A percentile compares a stretch with the other conserved stretches of the same genome.
Conservation (phyloP, 2,888 invertebrate species). For the Eupeodes latifasciatus region DNA sequence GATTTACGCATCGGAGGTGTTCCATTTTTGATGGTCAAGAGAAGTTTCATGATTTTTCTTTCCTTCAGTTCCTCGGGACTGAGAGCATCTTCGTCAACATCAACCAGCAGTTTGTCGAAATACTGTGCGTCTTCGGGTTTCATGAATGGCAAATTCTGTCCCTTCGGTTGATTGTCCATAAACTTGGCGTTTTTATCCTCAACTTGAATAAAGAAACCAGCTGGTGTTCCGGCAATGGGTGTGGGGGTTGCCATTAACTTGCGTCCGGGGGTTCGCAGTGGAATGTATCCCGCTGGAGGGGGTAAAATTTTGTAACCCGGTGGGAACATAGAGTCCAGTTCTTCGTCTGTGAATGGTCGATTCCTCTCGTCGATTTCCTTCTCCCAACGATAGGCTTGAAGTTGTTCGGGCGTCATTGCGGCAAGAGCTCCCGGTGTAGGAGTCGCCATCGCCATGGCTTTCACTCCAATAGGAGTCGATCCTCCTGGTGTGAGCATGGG, state of each 20-base stretch:
- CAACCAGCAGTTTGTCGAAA: conserved; percentile 98
- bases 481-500: conserved; percentile 92
- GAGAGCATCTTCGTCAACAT: conserved; percentile 98
- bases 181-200: conserved; percentile 94
- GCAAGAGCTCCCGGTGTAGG: conserved; percentile 98
- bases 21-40: conserved; percentile 99
- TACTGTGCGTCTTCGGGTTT: conserved; percentile 99
- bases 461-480: conserved; percentile 94
- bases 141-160: conserved; percentile 97
- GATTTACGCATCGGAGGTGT: conserved; percentile 99
- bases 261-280: conserved; percentile 98
- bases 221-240: conserved; percentile 95
- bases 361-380: conserved; percentile 99
- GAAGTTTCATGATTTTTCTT: conserved; percentile 98
- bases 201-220: conserved; percentile 97
- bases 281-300: conserved; percentile 97
- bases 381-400: conserved; percentile 99
- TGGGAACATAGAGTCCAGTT: conserved; percentile 98
- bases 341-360: conserved; percentile 97
- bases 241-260: conserved; percentile 99
- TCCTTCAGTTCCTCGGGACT: conserved; percentile 99
- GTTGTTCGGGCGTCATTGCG: conserved; percentile 99
- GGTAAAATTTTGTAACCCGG: conserved; percentile 98
- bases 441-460: conserved; percentile 99
- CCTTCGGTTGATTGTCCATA: conserved; percentile 98